These are phyloP conservation scores for Sericinus montela DNA, from an alignment of 2,888 invertebrate genomes.

Conservation along the genomic window DNA sequence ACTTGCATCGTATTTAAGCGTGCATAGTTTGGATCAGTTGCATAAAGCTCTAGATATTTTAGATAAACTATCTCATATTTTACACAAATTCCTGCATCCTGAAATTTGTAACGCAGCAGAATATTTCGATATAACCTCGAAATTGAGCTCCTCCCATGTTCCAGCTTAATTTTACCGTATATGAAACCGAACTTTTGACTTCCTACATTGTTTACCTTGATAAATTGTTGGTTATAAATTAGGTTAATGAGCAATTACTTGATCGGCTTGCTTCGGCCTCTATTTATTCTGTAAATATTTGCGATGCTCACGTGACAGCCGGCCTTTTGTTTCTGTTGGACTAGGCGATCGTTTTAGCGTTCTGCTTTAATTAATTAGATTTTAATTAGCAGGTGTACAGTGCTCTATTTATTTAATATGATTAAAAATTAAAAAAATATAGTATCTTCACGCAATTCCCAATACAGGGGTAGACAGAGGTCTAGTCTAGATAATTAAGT, in stretches of 20 bases:
- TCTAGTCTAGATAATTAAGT: too few relatives aligned
- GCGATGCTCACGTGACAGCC: background rate
- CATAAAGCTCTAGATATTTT: constrained; percentile 1
- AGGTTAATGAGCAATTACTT: constrained; percentile 22
- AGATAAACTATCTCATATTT: too few relatives aligned
- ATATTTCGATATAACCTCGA: constrained; percentile 3
- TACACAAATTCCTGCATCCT: constrained; percentile 4
- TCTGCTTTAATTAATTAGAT: constrained; percentile 3
- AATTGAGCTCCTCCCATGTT: background rate
- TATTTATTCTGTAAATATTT: constrained; percentile 14
- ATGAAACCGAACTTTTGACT: constrained; percentile 9
- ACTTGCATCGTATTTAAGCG: too few relatives aligned
- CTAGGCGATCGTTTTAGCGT: background rate
- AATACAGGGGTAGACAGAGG: too few relatives aligned
- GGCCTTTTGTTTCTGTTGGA: constrained; percentile 1
- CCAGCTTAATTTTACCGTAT: background rate
- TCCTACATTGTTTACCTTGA: background rate
- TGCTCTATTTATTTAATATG: too few relatives aligned
- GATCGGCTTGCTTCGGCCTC: constrained; percentile 4
- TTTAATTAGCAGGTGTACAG: background rate
- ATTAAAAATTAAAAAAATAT: too few relatives aligned
- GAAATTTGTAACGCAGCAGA: background rate
- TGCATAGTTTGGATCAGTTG: too few relatives aligned
- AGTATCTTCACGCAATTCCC: too few relatives aligned
- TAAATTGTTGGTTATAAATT: constrained; percentile 17